Conservation (phyloP, 1,140 invertebrate genomes). For the Brachionus sp. region DNA sequence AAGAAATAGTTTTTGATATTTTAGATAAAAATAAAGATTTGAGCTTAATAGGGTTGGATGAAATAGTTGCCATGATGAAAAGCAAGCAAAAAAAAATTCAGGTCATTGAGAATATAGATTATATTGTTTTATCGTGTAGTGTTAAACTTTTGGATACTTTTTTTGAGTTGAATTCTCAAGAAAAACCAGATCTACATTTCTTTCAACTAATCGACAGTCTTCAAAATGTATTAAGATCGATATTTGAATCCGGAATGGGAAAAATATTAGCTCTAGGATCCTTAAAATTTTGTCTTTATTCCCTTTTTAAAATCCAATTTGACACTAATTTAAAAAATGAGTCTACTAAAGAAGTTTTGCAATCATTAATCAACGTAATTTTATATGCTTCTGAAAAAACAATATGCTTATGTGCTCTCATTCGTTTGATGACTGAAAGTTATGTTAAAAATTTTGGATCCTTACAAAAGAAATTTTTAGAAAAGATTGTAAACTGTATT, state of each 20-base stretch:
- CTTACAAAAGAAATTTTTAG: neutral
- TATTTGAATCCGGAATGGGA: slow-evolving; percentile 7
- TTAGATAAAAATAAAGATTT: slow-evolving; percentile 19
- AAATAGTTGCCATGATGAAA: neutral
- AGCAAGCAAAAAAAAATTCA: neutral
- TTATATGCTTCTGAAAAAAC: neutral
- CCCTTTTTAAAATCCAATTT: neutral
- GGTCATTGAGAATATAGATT: neutral
- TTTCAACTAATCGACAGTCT: neutral
- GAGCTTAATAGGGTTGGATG: neutral
- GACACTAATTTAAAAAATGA: neutral
- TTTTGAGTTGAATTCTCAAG: neutral
- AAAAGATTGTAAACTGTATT: neutral
- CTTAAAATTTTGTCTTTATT: neutral
- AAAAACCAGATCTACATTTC: neutral
- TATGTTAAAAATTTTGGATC: neutral
- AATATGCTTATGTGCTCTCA: neutral
- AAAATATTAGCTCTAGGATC: neutral
- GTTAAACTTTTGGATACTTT: neutral
- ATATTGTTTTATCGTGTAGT: neutral
- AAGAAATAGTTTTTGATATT: neutral
- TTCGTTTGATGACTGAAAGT: neutral
- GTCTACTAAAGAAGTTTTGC: neutral
- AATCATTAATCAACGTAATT: neutral
- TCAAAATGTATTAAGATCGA: neutral